phyloP scores from a whole-genome alignment of 2,888 invertebrate genomes.

The Polymixis lichenea region DNA sequence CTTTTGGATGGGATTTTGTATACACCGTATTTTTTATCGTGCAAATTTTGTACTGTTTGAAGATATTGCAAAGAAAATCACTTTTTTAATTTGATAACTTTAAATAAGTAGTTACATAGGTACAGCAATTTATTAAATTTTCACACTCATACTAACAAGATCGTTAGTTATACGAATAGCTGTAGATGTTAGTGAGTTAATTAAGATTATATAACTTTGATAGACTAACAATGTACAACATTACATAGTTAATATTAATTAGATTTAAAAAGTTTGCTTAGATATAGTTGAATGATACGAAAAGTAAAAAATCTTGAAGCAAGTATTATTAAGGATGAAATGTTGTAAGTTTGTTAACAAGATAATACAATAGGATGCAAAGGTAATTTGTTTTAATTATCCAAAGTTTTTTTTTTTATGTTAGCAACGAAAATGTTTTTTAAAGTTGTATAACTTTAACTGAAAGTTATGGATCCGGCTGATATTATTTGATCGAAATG shows the following conservation, averaged over 20 bases:
- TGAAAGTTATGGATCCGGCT: not conserved
- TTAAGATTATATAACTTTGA: constrained; percentile 60
- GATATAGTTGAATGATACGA: constrained; percentile 56
- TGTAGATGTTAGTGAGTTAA: constrained; percentile 59
- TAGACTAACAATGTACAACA: constrained; percentile 63
- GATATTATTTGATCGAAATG: not conserved
- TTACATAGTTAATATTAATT: constrained; percentile 60
- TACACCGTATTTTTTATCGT: constrained; percentile 54
- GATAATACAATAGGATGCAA: constrained; percentile 58
- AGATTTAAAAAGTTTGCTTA: constrained; percentile 59
- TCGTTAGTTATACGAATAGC: constrained; percentile 57
- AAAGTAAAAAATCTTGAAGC: constrained; percentile 34
- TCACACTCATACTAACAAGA: constrained; percentile 56
- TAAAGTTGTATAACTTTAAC: not conserved
- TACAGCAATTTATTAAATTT: constrained; percentile 48
- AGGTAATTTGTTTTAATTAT: constrained; percentile 64
- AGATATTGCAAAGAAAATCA: constrained; percentile 57
- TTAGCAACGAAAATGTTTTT: constrained; percentile 6
- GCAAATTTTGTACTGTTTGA: constrained; percentile 55
- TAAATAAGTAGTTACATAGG: constrained; percentile 55
- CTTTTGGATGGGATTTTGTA: constrained; percentile 60
- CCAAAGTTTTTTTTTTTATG: constrained; percentile 29
- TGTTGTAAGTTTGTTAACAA: constrained; percentile 51
- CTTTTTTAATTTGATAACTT: constrained; percentile 53
- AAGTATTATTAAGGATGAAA: constrained; percentile 41